Conservation (phyloP, 1,140 invertebrate species). For the Bombus pyrosoma region DNA sequence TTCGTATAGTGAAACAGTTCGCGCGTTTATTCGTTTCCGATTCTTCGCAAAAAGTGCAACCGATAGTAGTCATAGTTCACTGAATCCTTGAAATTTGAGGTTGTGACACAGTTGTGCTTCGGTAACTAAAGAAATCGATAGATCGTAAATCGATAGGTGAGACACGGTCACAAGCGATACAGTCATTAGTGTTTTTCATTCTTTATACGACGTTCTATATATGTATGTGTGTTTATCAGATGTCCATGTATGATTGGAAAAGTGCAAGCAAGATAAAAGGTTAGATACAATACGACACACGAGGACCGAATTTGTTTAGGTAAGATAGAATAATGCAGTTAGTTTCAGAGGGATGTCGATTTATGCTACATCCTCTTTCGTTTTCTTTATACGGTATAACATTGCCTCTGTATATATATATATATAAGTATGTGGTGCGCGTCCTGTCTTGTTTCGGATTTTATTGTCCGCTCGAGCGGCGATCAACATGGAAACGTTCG, state of each 20-base stretch:
- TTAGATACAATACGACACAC: constrained; percentile 13
- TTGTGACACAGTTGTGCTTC: constrained; percentile 53
- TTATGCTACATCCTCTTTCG: constrained; percentile 5
- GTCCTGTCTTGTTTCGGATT: not conserved
- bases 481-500: not conserved
- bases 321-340: constrained; percentile 8
- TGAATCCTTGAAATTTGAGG: constrained; percentile 36
- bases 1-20: constrained; percentile 35
- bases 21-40: not conserved
- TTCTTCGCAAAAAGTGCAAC: constrained; percentile 14
- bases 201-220: not conserved
- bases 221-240: constrained; percentile 6
- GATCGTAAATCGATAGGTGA: constrained; percentile 42
- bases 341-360: not conserved
- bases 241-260: constrained; percentile 14
- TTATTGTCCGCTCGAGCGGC: constrained; percentile 15
- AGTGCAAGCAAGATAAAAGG: constrained; percentile 37
- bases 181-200: constrained; percentile 2
- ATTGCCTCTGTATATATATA: too few relatives aligned
- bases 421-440: not conserved
- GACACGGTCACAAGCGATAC: constrained; percentile 7
- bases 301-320: constrained; percentile 25
- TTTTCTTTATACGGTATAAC: not conserved
- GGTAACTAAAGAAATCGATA: constrained; percentile 33
- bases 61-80: not conserved